These are phyloP conservation scores for Schlechtendalia chinensis DNA, from an alignment of 1,140 invertebrate genomes.

Conservation along the genomic window DNA sequence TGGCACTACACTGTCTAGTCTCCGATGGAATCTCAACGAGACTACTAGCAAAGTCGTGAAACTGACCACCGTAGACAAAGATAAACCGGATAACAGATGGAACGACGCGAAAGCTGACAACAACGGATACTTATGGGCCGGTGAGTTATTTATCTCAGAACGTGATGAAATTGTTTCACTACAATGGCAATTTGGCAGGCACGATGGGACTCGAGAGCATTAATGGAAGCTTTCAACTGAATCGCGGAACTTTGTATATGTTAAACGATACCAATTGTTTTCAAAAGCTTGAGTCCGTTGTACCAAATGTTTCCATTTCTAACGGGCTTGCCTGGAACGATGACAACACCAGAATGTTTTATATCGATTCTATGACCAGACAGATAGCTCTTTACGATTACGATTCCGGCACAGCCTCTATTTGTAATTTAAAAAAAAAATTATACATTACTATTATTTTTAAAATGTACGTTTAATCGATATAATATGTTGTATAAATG, in stretches of 20 bases:
- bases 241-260: conserved; percentile 63
- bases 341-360: conserved; percentile 70
- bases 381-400: conserved; percentile 74
- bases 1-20: conserved; percentile 62
- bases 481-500: too few species aligned
- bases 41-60: conserved; percentile 57
- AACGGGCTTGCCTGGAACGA: conserved; percentile 81
- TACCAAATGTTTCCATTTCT: conserved; percentile 65
- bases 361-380: conserved; percentile 69
- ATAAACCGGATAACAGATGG: conserved; percentile 65
- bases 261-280: conserved; percentile 56
- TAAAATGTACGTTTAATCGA: too few species aligned
- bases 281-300: conserved; percentile 53
- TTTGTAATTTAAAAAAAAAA: conserved; percentile 67
- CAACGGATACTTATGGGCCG: conserved; percentile 73
- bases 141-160: conserved; percentile 57
- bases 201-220: conserved; percentile 68
- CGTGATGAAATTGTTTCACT: not conserved
- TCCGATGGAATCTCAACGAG: conserved; percentile 67
- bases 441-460: too few species aligned
- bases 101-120: conserved; percentile 88
- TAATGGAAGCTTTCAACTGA: conserved; percentile 58
- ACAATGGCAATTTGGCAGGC: conserved; percentile 57
- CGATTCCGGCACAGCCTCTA: conserved; percentile 65
- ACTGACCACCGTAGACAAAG: conserved; percentile 62